Percentiles rank a stretch among this genome's conserved stretches.
These are phyloP conservation scores for Sarcophaga variegata DNA, from an alignment of 2,888 invertebrate species.

Conservation along the genomic window DNA sequence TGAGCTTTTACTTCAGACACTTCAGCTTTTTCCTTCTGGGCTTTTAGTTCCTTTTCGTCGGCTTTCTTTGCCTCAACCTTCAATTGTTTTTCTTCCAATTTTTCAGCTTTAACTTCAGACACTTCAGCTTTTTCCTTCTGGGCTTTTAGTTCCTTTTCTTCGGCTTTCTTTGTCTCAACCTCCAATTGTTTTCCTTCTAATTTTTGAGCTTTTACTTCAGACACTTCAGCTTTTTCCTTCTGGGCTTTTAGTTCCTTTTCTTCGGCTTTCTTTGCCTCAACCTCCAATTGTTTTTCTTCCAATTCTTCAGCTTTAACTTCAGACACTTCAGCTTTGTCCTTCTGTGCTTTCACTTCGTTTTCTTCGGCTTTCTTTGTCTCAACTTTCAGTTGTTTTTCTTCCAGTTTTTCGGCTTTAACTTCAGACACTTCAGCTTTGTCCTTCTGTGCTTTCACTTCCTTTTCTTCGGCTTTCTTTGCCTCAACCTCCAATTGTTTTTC, in stretches of 20 bases:
- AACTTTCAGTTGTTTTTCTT: neutral
- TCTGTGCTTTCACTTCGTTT: neutral
- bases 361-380: neutral
- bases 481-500: conserved; percentile 29
- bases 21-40: neutral
- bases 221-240: neutral
- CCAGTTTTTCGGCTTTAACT: neutral
- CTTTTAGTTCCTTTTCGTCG: neutral
- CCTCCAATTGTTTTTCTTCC: neutral
- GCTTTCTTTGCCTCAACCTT: too few species aligned
- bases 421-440: neutral
- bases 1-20: neutral
- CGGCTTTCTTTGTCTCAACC: neutral
- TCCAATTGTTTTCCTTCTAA: neutral
- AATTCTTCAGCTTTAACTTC: neutral
- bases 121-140: neutral
- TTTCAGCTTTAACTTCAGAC: neutral
- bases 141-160: neutral
- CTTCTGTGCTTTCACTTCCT: neutral
- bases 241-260: neutral
- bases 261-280: neutral
- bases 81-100: too few species aligned
- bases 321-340: neutral
- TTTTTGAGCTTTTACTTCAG: neutral
- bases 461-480: neutral